phyloP scores from a whole-genome alignment of 2,113 vertebrate genomes.

The Dipodomys merriami region DNA sequence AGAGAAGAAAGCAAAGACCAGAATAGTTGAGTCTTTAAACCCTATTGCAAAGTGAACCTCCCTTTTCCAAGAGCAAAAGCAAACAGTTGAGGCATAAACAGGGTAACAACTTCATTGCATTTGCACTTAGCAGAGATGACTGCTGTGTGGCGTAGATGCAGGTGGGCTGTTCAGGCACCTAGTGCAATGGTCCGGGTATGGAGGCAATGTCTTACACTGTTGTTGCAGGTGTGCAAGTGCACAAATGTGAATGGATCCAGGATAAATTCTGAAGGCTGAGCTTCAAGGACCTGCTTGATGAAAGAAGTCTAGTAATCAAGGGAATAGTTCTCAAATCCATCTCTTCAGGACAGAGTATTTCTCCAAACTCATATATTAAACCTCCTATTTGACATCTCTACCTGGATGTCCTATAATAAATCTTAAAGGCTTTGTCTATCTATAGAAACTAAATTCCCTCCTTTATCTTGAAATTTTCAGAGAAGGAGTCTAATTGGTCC shows the following conservation, averaged over 20 bases:
- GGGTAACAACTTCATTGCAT: neutral
- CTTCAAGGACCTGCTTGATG: neutral
- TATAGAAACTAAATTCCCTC: neutral
- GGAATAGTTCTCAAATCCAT: neutral
- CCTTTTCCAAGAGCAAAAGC: too few relatives aligned
- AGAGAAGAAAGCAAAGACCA: neutral
- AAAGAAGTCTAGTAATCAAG: neutral
- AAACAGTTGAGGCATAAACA: neutral
- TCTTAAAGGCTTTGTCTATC: neutral
- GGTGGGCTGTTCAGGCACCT: rapidly evolving
- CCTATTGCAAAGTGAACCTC: neutral
- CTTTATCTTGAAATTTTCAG: neutral
- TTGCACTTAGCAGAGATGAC: neutral
- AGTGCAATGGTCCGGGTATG: too few relatives aligned
- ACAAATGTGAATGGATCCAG: neutral
- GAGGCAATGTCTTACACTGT: neutral
- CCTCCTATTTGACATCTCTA: neutral
- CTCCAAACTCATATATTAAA: neutral
- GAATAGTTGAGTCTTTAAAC: neutral
- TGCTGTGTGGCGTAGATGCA: rapidly evolving
- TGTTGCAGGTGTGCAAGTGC: neutral
- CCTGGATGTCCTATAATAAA: neutral
- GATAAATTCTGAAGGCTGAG: neutral
- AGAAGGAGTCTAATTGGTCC: neutral
- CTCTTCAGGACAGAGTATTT: neutral